These are phyloP conservation scores for Sorex fumeus DNA, from an alignment of 2,113 vertebrate genomes.

Conservation along the genomic window DNA sequence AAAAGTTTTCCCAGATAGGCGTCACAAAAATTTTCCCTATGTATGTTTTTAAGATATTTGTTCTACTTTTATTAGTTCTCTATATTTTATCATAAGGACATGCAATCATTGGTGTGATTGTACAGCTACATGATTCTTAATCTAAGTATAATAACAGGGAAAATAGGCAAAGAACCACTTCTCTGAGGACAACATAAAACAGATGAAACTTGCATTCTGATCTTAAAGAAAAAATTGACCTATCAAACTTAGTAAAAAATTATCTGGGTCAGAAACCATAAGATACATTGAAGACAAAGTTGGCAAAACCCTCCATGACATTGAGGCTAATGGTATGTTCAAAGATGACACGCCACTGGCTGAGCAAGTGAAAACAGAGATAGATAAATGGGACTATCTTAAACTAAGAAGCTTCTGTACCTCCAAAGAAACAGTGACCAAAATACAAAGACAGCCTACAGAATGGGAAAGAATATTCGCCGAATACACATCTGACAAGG, in stretches of 20 bases:
- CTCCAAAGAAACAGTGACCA: too few species aligned
- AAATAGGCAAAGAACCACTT: not conserved
- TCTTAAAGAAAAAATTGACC: constrained; percentile 20
- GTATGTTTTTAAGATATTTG: not conserved
- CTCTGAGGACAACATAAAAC: not conserved
- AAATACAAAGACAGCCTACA: too few species aligned
- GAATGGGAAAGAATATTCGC: too few species aligned
- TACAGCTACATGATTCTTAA: not conserved
- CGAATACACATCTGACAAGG: too few species aligned
- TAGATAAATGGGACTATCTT: too few species aligned
- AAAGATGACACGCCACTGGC: too few species aligned
- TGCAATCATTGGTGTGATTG: not conserved
- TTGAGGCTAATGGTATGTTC: too few species aligned
- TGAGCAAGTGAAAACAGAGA: too few species aligned
- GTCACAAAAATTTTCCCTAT: too few species aligned
- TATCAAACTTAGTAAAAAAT: constrained; percentile 31
- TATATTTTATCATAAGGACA: not conserved
- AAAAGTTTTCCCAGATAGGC: not conserved
- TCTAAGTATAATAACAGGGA: not conserved
- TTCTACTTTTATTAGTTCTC: not conserved
- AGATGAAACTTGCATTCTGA: constrained; percentile 7
- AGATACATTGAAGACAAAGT: too few species aligned
- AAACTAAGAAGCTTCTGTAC: too few species aligned
- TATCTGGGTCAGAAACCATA: not conserved
- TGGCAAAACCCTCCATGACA: too few species aligned